Conservation (phyloP, 2,888 invertebrate species). For the Lepidochrysops patricia region DNA sequence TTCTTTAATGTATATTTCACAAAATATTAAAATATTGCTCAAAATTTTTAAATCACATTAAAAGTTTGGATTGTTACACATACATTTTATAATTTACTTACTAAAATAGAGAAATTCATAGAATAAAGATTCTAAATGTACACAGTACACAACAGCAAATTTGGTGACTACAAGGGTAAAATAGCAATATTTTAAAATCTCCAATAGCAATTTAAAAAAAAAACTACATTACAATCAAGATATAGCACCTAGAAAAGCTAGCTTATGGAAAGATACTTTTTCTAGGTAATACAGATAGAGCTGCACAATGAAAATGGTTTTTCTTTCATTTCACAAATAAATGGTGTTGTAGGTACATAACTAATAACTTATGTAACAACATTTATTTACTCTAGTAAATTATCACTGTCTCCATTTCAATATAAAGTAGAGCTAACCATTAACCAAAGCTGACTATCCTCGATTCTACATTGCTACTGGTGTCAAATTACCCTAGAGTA, state of each 20-base stretch:
- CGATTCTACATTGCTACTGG: background rate
- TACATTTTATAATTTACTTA: background rate
- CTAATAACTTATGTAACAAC: too few species aligned
- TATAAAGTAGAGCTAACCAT: too few species aligned
- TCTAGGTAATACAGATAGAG: too few species aligned
- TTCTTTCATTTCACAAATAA: too few species aligned
- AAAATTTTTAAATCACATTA: constrained; percentile 3
- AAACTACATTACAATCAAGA: background rate
- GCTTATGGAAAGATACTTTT: too few species aligned
- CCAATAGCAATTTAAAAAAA: too few species aligned
- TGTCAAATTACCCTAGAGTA: background rate
- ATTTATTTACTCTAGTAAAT: too few species aligned
- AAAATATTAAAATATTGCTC: background rate
- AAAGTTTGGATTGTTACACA: background rate
- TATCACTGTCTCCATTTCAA: too few species aligned
- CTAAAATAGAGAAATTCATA: constrained; percentile 1
- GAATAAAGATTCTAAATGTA: constrained; percentile 32
- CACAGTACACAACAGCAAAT: constrained; percentile 41
- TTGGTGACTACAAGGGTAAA: background rate
- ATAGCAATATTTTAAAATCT: background rate
- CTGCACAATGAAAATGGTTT: too few species aligned
- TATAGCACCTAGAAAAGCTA: too few species aligned
- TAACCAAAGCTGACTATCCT: background rate
- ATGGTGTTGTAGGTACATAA: too few species aligned
- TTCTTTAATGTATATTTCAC: background rate